A percentile compares a stretch with the other conserved stretches of the same genome.
These are phyloP conservation scores for Metopolophium dirhodum DNA, from an alignment of 1,140 invertebrate genomes.

Conservation along the genomic window DNA sequence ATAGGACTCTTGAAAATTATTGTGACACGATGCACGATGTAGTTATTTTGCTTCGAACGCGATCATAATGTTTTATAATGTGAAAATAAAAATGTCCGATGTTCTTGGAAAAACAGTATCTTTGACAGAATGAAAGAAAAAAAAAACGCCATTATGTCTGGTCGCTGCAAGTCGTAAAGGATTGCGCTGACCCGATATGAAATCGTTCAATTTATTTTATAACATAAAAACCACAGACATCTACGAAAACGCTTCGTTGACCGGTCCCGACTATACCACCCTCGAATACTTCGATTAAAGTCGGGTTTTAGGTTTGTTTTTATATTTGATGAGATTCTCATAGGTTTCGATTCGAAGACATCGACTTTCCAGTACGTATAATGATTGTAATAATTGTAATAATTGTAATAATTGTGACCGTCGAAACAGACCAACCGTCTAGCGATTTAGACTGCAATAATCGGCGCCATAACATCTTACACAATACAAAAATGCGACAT, in stretches of 20 bases:
- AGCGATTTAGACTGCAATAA: too few relatives aligned
- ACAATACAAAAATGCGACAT: too few relatives aligned
- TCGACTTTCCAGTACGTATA: too few relatives aligned
- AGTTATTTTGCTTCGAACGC: background rate
- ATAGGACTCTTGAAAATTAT: background rate
- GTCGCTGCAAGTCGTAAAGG: background rate
- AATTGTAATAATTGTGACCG: too few relatives aligned
- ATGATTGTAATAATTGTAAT: too few relatives aligned
- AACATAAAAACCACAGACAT: background rate
- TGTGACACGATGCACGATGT: too few relatives aligned
- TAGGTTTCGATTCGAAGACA: too few relatives aligned
- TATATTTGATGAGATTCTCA: too few relatives aligned
- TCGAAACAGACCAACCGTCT: too few relatives aligned
- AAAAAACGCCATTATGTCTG: background rate
- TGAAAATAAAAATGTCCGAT: background rate
- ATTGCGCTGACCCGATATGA: background rate
- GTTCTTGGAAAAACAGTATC: background rate
- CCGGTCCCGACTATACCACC: background rate
- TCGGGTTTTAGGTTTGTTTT: background rate
- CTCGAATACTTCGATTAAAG: background rate
- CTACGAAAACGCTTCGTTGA: background rate
- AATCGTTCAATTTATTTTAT: conserved; percentile 1
- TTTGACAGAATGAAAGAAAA: background rate
- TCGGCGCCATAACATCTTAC: too few relatives aligned
- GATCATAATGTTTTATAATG: background rate